phyloP scores from a whole-genome alignment of 1,140 invertebrate genomes.

The Hylyphantes graminicola region DNA sequence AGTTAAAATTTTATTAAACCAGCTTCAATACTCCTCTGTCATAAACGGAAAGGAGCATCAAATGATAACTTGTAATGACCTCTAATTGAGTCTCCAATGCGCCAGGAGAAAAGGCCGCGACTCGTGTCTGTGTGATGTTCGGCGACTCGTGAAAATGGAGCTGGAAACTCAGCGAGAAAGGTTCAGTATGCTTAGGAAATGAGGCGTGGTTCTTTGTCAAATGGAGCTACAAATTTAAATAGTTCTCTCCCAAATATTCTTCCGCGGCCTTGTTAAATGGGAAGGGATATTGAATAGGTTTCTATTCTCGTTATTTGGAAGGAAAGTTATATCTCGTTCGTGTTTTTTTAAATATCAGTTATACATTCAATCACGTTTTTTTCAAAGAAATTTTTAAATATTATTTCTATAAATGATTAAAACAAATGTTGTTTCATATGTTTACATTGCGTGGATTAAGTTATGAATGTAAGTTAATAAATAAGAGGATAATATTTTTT shows the following conservation, averaged over 20 bases:
- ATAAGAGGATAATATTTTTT: too few species aligned
- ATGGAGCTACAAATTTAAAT: conserved; percentile 45
- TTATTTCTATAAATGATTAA: too few species aligned
- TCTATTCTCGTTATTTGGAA: too few species aligned
- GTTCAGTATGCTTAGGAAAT: background rate
- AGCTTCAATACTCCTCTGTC: too few species aligned
- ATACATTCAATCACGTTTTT: too few species aligned
- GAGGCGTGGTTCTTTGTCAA: conserved; percentile 9
- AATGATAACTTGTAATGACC: conserved; percentile 31
- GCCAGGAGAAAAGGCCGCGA: background rate
- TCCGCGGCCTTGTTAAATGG: conserved; percentile 17
- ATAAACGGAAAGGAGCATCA: background rate
- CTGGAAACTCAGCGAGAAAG: background rate
- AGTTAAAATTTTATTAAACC: too few species aligned
- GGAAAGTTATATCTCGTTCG: too few species aligned
- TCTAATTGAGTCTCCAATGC: conserved; percentile 24
- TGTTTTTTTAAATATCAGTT: too few species aligned
- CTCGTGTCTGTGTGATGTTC: conserved; percentile 18
- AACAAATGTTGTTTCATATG: too few species aligned
- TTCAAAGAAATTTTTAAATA: too few species aligned
- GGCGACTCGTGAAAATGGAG: conserved; percentile 9
- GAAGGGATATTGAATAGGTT: background rate
- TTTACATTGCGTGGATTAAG: too few species aligned
- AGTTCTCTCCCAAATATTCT: background rate
- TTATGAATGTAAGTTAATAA: too few species aligned